phyloP scores from a whole-genome alignment of 92 coral and sea anemone genomes.

The Anthopleura xanthogrammica region DNA sequence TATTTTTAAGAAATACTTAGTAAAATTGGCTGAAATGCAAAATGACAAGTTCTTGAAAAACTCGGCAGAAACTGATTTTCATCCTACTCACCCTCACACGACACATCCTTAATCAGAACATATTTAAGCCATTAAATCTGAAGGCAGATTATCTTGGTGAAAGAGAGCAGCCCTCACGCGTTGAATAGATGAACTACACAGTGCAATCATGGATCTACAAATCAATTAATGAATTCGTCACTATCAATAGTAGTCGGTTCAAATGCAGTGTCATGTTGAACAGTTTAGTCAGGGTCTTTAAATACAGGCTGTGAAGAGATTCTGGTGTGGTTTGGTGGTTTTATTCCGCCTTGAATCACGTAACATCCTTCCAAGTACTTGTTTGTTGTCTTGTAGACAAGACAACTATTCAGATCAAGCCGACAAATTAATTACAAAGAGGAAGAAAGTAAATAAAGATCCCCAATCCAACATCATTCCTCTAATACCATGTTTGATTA shows the following conservation, averaged over 20 bases:
- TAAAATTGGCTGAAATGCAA: too few relatives aligned
- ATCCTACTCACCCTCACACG: not conserved
- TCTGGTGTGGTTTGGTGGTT: not conserved
- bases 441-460: not conserved
- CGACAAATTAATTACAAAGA: not conserved
- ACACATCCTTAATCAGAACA: not conserved
- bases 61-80: not conserved
- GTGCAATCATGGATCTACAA: not conserved
- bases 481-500: slow-evolving; percentile 40
- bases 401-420: not conserved
- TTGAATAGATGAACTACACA: slow-evolving; percentile 8
- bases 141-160: slow-evolving; percentile 13
- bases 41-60: too few relatives aligned
- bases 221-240: not conserved
- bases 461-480: slow-evolving; percentile 12
- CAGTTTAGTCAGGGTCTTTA: too few relatives aligned
- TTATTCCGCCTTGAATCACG: not conserved
- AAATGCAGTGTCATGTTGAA: not conserved
- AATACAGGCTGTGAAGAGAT: not conserved
- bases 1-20: too few relatives aligned
- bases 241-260: not conserved
- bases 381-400: not conserved
- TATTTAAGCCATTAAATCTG: slow-evolving; percentile 7
- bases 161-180: slow-evolving; percentile 23
- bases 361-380: not conserved